Conservation (phyloP, 2,113 vertebrate species). For the Pachyramphus minor region DNA sequence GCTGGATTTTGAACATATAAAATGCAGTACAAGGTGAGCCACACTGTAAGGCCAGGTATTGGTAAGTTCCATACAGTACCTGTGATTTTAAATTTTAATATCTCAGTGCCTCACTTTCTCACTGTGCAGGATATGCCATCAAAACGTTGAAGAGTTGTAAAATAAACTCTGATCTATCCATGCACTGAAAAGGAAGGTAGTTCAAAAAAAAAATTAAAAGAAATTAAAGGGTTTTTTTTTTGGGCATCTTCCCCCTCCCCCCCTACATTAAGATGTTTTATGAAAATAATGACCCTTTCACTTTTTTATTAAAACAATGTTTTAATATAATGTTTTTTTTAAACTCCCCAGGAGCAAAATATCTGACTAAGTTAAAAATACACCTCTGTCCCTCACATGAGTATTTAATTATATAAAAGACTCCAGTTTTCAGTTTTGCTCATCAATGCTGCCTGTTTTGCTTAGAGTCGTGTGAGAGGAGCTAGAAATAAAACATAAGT, state of each 20-base stretch:
- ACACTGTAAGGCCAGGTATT: neutral
- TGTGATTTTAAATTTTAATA: neutral
- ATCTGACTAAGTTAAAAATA: neutral
- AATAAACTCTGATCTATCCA: neutral
- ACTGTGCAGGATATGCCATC: too few relatives aligned
- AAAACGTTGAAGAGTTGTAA: neutral
- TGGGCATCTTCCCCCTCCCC: fast-evolving
- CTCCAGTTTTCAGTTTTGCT: neutral
- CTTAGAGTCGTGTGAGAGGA: neutral
- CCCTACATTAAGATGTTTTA: neutral
- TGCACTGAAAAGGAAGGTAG: neutral
- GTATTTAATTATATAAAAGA: neutral
- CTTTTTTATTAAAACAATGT: neutral
- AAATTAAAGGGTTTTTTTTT: neutral
- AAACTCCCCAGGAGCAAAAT: neutral
- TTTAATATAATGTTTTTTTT: neutral
- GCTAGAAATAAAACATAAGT: neutral
- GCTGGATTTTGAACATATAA: neutral
- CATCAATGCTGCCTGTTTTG: neutral
- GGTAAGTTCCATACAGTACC: neutral
- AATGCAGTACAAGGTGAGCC: neutral
- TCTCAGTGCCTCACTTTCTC: neutral
- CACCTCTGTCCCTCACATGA: neutral
- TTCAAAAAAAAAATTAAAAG: neutral
- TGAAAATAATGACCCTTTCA: neutral